These are phyloP conservation scores for Euclidia mi DNA, from an alignment of 2,888 invertebrate species.

Conservation along the genomic window DNA sequence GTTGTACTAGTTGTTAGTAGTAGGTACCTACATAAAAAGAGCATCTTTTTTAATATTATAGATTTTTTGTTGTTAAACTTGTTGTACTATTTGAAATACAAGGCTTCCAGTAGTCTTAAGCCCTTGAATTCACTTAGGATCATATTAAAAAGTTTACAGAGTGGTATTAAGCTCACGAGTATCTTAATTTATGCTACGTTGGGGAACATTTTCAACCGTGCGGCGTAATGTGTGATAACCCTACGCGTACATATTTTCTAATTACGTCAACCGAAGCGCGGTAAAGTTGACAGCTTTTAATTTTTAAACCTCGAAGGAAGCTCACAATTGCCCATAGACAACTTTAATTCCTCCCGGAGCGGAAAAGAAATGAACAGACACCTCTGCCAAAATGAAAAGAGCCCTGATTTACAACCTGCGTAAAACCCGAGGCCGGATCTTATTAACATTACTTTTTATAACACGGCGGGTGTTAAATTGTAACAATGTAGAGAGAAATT, in stretches of 20 bases:
- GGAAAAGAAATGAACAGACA: slow-evolving; percentile 86
- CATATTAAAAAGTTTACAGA: too few species aligned
- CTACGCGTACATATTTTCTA: slow-evolving; percentile 15
- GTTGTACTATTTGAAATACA: too few species aligned
- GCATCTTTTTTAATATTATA: too few species aligned
- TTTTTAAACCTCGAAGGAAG: slow-evolving; percentile 64
- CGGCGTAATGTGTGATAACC: neutral
- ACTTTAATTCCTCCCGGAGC: slow-evolving; percentile 79
- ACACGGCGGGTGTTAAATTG: slow-evolving; percentile 83
- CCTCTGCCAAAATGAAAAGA: slow-evolving; percentile 85
- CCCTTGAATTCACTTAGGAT: too few species aligned
- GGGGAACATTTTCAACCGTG: too few species aligned
- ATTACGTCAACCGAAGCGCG: too few species aligned
- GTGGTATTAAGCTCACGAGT: too few species aligned
- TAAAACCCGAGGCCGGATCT: slow-evolving; percentile 82
- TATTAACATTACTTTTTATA: slow-evolving; percentile 90
- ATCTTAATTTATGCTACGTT: too few species aligned
- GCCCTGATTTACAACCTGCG: slow-evolving; percentile 85
- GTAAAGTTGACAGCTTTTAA: slow-evolving; percentile 58
- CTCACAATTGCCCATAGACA: slow-evolving; percentile 80
- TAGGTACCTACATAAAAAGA: too few species aligned
- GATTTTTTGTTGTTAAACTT: too few species aligned
- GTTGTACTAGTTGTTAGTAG: too few species aligned
- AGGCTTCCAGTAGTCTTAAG: too few species aligned
- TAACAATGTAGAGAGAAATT: slow-evolving; percentile 85